phyloP scores from a whole-genome alignment of 2,888 invertebrate species.

The Conus canariensis region DNA sequence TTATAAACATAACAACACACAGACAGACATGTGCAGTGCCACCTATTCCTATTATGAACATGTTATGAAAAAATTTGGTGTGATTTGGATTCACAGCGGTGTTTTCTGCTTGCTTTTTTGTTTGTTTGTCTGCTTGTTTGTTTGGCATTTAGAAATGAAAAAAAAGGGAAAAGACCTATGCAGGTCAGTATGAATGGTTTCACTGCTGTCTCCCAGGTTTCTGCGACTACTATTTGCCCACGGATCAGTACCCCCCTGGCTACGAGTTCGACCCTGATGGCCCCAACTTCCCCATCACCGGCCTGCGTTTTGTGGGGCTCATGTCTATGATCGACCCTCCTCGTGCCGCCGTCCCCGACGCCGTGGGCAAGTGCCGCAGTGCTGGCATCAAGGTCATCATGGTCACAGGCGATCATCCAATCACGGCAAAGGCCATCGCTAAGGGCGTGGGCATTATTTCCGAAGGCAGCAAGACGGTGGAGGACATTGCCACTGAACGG shows the following conservation, averaged over 20 bases:
- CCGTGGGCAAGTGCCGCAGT: slow-evolving; percentile 97
- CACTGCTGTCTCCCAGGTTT: slow-evolving; percentile 82
- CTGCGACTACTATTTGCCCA: slow-evolving; percentile 94
- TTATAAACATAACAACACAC: too few relatives aligned
- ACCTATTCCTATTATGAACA: too few relatives aligned
- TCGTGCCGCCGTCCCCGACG: slow-evolving; percentile 97
- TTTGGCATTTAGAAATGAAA: too few relatives aligned
- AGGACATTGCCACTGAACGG: slow-evolving; percentile 89
- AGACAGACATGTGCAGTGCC: too few relatives aligned
- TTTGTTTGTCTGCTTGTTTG: too few relatives aligned
- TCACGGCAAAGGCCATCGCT: slow-evolving; percentile 82
- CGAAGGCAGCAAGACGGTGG: slow-evolving; percentile 81
- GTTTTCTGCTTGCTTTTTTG: too few relatives aligned
- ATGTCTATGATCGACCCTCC: slow-evolving; percentile 99
- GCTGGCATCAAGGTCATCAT: slow-evolving; percentile 92
- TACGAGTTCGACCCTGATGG: slow-evolving; percentile 89
- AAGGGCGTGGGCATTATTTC: slow-evolving; percentile 82
- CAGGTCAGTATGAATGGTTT: too few relatives aligned
- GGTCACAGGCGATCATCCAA: slow-evolving; percentile 82
- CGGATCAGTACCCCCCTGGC: slow-evolving; percentile 90
- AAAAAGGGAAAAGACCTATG: too few relatives aligned
- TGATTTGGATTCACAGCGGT: too few relatives aligned
- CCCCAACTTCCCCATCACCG: slow-evolving; percentile 90
- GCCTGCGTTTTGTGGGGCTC: slow-evolving; percentile 92
- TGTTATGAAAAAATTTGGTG: too few relatives aligned